Evolutionary conservation across 2,113 vertebrate species (phyloP), one percentile per base, ranked within the genome.

Genomic region (Poeciliopsis prolifica): DNA sequence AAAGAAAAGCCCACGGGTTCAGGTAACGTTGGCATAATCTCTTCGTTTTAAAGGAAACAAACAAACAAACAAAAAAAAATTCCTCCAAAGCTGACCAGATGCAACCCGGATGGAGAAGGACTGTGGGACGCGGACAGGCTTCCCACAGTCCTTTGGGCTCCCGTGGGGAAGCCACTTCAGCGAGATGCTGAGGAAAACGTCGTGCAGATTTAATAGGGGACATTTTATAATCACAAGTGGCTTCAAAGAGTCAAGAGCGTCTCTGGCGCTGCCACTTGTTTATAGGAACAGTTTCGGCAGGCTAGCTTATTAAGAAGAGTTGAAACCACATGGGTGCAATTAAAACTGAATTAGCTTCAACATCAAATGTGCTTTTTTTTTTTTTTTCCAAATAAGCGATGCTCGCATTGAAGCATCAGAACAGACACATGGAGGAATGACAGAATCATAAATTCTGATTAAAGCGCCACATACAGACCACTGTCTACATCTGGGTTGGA

Each of bases 21-120:
- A 91, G 92, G 92, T 92, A 91, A 85, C 13, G 61, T 65, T 44
- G 13, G 14, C 12, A 8, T 19, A n/a, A 67, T 67, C 17, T 26
- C 4, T 42, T 58, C 17, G 19, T 68, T 4, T 17, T 22, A 35
- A 35, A 17, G 14, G 15, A 37, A 37, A 15, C 28, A 28, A 14
- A 13, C 78, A 68, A 15, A 15, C n/a, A 13, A 79, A 68, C 29
- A 75, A 54, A 8, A 54, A 9, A 2, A 8, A 24, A 54, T 54
- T n/a, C 51, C 8, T 2, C 11, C 51, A 6, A 58, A 58, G 9
- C 7, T 6, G 3, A 48, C 14, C 44, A 48, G 17, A 48, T 17
- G 17, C 44, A 58, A 58, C 22, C 22, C 51, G 65, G 67, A 26
- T 83, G 75, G 61, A 17, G 31, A 8, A 65, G 31, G 11, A 63